These are phyloP conservation scores for Stenolophus ochropezus DNA, from an alignment of 2,888 invertebrate species.

Conservation along the genomic window DNA sequence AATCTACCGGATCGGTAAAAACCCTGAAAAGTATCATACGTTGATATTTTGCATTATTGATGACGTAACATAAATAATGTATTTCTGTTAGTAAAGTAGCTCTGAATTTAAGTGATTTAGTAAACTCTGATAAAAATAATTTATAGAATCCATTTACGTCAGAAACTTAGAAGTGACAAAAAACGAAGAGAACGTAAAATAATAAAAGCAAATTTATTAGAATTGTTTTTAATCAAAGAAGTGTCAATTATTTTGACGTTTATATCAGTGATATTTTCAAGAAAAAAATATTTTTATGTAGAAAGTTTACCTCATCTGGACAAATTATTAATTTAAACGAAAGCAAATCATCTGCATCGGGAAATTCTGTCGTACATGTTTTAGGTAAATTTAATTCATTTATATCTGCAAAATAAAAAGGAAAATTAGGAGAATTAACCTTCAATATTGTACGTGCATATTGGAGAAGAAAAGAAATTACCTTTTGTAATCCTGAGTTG, in stretches of 20 bases:
- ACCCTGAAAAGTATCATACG: constrained; percentile 76
- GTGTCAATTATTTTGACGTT: too few relatives aligned
- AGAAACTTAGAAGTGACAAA: too few relatives aligned
- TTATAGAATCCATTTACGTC: too few relatives aligned
- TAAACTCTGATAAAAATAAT: too few relatives aligned
- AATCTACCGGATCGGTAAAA: constrained; percentile 96
- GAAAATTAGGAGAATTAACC: constrained; percentile 63
- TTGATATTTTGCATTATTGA: background rate
- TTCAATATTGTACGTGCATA: constrained; percentile 30
- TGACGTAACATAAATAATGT: background rate
- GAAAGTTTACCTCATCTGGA: constrained; percentile 94
- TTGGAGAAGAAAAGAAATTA: constrained; percentile 68
- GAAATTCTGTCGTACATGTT: constrained; percentile 96
- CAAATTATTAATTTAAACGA: constrained; percentile 96
- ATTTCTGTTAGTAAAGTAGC: background rate
- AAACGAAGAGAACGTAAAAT: background rate
- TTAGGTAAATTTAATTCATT: constrained; percentile 97
- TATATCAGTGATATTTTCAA: too few relatives aligned
- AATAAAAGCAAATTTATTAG: background rate
- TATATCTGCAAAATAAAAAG: constrained; percentile 83
- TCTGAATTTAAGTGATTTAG: too few relatives aligned
- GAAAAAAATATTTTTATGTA: too few relatives aligned
- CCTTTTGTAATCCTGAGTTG: constrained; percentile 98
- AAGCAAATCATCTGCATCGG: constrained; percentile 96
- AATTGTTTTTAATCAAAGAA: background rate